phyloP scores from a whole-genome alignment of 2,113 vertebrate species.

The Toxostoma redivivum region DNA sequence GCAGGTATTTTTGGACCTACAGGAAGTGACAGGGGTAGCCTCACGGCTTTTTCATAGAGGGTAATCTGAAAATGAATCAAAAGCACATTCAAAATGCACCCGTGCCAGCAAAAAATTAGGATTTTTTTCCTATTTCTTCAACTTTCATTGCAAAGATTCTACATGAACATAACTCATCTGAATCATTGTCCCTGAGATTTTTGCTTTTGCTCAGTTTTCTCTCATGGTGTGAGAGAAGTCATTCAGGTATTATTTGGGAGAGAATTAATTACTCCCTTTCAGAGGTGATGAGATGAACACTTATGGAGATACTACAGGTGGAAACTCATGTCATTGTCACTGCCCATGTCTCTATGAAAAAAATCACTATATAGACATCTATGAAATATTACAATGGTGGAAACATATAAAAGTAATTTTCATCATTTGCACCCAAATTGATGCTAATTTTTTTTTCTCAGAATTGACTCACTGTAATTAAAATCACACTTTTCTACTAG shows the following conservation, averaged over 20 bases:
- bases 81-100: not conserved
- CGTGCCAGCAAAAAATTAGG: not conserved
- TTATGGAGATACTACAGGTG: not conserved
- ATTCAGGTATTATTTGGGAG: not conserved
- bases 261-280: not conserved
- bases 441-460: not conserved
- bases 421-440: not conserved
- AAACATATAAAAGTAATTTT: not conserved
- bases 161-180: not conserved
- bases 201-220: not conserved
- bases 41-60: constrained; percentile 62
- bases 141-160: not conserved
- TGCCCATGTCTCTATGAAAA: not conserved
- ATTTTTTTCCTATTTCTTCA: not conserved
- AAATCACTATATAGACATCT: not conserved
- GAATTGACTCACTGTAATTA: not conserved
- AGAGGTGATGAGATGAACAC: not conserved
- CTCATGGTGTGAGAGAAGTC: not conserved
- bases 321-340: not conserved
- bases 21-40: constrained; percentile 73
- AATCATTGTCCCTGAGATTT: not conserved
- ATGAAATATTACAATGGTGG: not conserved
- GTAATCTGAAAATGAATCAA: constrained; percentile 65
- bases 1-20: not conserved
- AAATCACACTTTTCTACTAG: not conserved